These are phyloP conservation scores for Siphamia tubifer DNA, from an alignment of 2,113 vertebrate species.

Conservation along the genomic window DNA sequence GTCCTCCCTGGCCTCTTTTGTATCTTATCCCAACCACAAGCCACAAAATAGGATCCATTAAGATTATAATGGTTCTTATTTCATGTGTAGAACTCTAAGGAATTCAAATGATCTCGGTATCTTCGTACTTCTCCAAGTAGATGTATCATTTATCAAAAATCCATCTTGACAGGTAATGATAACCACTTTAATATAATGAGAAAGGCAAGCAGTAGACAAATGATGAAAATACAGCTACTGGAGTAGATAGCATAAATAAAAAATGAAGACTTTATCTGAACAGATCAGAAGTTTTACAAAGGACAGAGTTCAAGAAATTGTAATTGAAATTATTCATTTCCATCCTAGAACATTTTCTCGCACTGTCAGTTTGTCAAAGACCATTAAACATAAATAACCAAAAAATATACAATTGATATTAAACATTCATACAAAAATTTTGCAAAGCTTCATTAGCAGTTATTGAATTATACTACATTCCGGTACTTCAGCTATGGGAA, in stretches of 20 bases:
- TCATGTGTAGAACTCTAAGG: slow-evolving; percentile 24
- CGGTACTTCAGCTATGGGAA: too few species aligned
- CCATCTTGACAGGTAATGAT: slow-evolving; percentile 23
- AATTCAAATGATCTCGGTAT: slow-evolving; percentile 13
- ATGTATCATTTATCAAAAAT: slow-evolving; percentile 24
- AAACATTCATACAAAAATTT: too few species aligned
- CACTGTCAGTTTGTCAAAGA: too few species aligned
- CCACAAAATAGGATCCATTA: slow-evolving; percentile 44
- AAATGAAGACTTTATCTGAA: not conserved
- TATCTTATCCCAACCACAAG: slow-evolving; percentile 45
- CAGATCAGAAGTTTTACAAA: not conserved
- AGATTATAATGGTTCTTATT: slow-evolving; percentile 57
- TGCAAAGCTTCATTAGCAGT: too few species aligned
- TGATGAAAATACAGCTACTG: not conserved
- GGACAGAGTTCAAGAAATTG: too few species aligned
- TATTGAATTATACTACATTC: too few species aligned
- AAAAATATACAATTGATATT: too few species aligned
- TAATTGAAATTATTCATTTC: too few species aligned
- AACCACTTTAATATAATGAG: slow-evolving; percentile 37
- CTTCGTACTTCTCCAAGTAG: slow-evolving; percentile 44
- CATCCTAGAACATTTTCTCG: too few species aligned
- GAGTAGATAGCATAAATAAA: not conserved
- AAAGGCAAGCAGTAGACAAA: not conserved
- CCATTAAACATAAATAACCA: too few species aligned
- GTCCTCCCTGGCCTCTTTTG: slow-evolving; percentile 42